These are phyloP conservation scores for Prionailurus viverrinus DNA, from an alignment of 2,113 vertebrate genomes.

Conservation along the genomic window DNA sequence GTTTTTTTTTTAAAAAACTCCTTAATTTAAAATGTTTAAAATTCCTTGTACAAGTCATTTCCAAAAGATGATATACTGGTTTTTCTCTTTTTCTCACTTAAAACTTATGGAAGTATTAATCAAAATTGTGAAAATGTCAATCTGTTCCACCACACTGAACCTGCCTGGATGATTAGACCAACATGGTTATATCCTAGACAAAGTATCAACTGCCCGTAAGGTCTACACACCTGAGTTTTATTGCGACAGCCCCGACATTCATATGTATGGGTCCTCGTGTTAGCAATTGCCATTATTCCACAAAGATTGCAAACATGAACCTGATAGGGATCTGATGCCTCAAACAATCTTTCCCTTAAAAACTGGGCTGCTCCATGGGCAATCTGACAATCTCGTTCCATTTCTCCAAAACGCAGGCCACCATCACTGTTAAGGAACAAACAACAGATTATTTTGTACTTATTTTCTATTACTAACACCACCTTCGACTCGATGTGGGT, in stretches of 20 bases:
- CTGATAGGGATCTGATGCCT: constrained; percentile 98
- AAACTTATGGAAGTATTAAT: background rate
- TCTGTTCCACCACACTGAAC: background rate
- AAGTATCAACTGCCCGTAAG: background rate
- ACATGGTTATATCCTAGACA: background rate
- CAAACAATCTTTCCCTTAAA: constrained; percentile 95
- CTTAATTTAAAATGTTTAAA: constrained; percentile 4
- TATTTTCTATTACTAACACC: background rate
- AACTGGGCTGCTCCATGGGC: constrained; percentile 99
- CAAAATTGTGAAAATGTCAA: background rate
- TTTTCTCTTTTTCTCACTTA: constrained; percentile 44
- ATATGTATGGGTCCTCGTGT: constrained; percentile 97
- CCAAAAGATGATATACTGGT: constrained; percentile 13
- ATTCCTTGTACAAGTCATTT: background rate
- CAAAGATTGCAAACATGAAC: constrained; percentile 99
- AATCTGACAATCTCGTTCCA: constrained; percentile 99
- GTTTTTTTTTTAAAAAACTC: background rate
- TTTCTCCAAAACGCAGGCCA: constrained; percentile 98
- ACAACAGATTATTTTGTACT: background rate
- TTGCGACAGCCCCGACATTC: constrained; percentile 98
- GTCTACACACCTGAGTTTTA: constrained; percentile 95
- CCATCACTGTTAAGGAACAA: constrained; percentile 90
- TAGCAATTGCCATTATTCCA: constrained; percentile 98
- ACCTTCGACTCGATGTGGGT: no score
- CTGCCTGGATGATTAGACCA: background rate